Percentiles rank a stretch among this genome's conserved stretches.
These are phyloP conservation scores for Lagorchestes hirsutus DNA, from an alignment of 2,797 vertebrate genomes.

Conservation along the genomic window DNA sequence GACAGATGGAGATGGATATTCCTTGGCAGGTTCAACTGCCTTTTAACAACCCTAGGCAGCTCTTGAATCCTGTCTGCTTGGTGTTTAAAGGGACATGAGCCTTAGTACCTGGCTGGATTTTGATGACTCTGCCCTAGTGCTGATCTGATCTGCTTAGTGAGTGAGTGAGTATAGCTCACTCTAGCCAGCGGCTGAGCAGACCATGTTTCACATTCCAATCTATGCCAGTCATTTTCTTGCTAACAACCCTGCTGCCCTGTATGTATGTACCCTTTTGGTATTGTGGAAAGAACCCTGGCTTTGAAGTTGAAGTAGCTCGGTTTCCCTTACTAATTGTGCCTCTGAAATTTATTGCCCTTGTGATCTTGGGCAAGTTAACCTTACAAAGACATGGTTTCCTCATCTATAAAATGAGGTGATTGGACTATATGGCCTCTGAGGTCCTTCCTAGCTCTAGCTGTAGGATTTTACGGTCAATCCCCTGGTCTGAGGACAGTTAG, in stretches of 20 bases:
- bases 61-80: neutral
- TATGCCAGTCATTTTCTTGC: neutral
- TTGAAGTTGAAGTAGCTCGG: neutral
- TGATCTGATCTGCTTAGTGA: neutral
- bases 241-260: neutral
- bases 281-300: neutral
- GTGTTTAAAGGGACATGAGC: neutral
- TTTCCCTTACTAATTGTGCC: neutral
- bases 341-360: neutral
- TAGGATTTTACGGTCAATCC: neutral
- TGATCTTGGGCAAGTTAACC: neutral
- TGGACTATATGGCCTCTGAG: neutral
- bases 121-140: neutral
- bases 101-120: neutral
- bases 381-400: neutral
- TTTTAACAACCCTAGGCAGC: neutral
- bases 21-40: constrained; percentile 1
- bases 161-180: neutral
- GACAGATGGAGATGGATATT: constrained; percentile 11
- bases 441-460: neutral
- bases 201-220: neutral
- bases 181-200: neutral
- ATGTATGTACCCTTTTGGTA: neutral
- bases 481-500: neutral
- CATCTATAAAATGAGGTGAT: neutral